A percentile compares a stretch with the other conserved stretches of the same genome.
Evolutionary conservation across 2,797 vertebrate species (phyloP).

Genomic region (Semotilus atromaculatus): DNA sequence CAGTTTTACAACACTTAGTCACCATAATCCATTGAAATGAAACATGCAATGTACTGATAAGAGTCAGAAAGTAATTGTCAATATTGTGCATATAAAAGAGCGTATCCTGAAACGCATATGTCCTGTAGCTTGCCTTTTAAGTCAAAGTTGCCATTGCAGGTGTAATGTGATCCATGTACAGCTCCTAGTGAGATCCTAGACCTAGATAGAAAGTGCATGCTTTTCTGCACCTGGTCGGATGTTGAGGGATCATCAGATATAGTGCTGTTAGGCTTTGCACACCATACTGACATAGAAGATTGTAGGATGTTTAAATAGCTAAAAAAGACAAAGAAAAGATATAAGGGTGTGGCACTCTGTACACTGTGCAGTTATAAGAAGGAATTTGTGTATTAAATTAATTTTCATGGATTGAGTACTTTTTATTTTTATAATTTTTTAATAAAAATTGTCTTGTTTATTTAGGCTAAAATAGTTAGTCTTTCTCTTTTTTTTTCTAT

Average conservation of each 20-base stretch:
- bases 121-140: neutral
- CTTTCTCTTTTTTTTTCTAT: neutral
- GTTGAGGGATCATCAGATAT: conserved; percentile 3
- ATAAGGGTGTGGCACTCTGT: neutral
- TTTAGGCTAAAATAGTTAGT: neutral
- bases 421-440: neutral
- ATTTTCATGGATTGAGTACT: neutral
- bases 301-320: neutral
- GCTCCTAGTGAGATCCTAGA: neutral
- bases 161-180: conserved; percentile 42
- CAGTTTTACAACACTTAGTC: neutral
- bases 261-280: neutral
- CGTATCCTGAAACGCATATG: neutral
- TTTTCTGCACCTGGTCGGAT: conserved; percentile 5
- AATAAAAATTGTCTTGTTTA: no score
- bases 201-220: neutral
- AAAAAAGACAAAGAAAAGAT: neutral
- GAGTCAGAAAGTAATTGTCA: neutral
- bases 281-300: neutral
- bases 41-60: neutral
- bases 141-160: conserved; percentile 1
- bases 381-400: neutral
- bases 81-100: neutral
- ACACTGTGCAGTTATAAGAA: neutral
- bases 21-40: neutral